phyloP scores from a whole-genome alignment of 2,113 vertebrate genomes.

The Ctenomys sociabilis region DNA sequence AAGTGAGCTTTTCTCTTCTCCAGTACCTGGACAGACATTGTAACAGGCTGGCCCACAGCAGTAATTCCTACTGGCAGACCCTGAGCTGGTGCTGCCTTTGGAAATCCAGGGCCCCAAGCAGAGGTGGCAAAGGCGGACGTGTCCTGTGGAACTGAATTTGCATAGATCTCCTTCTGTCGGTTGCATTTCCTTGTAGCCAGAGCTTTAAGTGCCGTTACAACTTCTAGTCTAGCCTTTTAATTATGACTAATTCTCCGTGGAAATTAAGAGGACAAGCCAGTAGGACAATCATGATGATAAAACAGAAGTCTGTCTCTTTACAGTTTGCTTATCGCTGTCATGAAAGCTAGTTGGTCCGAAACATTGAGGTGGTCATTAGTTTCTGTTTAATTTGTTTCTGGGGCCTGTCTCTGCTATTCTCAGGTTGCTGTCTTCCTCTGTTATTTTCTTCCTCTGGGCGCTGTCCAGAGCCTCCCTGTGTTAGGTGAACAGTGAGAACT shows the following conservation, averaged over 20 bases:
- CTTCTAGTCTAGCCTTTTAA: not conserved
- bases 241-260: not conserved
- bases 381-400: not conserved
- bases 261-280: not conserved
- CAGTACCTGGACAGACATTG: not conserved
- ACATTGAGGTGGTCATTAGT: not conserved
- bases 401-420: not conserved
- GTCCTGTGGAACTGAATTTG: not conserved
- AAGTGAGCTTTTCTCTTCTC: not conserved
- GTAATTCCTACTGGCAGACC: not conserved
- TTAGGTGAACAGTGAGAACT: not conserved
- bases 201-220: not conserved
- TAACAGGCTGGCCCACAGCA: not conserved
- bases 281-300: not conserved
- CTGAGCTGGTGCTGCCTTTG: fast-evolving
- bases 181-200: not conserved
- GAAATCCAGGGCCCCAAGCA: not conserved
- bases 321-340: not conserved
- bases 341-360: not conserved
- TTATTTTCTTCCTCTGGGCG: not conserved
- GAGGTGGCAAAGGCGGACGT: not conserved
- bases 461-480: not conserved
- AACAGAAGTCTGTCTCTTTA: not conserved
- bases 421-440: not conserved
- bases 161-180: not conserved